These are phyloP conservation scores for Himalopsyche anomala DNA, from an alignment of 2,888 invertebrate genomes.

Conservation along the genomic window DNA sequence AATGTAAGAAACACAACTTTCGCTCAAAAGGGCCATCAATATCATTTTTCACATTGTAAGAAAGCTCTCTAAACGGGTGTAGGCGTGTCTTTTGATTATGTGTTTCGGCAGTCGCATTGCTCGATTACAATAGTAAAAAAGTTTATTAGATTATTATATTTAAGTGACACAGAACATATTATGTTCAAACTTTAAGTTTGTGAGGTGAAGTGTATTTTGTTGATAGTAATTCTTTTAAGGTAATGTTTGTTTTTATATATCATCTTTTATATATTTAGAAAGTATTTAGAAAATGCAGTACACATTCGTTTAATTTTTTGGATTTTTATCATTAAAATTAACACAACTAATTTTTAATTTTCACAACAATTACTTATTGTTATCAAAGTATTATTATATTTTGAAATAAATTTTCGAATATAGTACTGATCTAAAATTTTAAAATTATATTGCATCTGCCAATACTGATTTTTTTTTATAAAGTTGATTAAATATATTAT, in stretches of 20 bases:
- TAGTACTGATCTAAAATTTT: too few relatives aligned
- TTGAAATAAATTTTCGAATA: too few relatives aligned
- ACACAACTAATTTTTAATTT: too few relatives aligned
- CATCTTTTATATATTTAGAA: too few relatives aligned
- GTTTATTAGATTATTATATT: conserved; percentile 25
- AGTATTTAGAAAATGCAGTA: too few relatives aligned
- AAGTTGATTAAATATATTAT: too few relatives aligned
- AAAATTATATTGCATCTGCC: too few relatives aligned
- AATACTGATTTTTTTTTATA: too few relatives aligned
- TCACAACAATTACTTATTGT: too few relatives aligned
- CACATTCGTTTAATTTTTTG: too few relatives aligned
- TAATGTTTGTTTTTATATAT: neutral
- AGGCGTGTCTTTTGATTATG: conserved; percentile 27
- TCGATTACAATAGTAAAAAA: neutral
- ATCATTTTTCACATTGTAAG: neutral
- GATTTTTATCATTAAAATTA: too few relatives aligned
- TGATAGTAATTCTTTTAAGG: neutral
- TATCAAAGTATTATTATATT: too few relatives aligned
- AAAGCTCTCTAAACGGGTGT: conserved; percentile 4
- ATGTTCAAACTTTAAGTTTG: conserved; percentile 19
- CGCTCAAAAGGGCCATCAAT: neutral
- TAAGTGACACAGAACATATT: neutral
- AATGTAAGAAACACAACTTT: conserved; percentile 9
- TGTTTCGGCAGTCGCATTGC: neutral
- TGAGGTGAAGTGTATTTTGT: neutral